Conservation (phyloP, 2,113 vertebrate genomes). For the Semnornis frantzii region DNA sequence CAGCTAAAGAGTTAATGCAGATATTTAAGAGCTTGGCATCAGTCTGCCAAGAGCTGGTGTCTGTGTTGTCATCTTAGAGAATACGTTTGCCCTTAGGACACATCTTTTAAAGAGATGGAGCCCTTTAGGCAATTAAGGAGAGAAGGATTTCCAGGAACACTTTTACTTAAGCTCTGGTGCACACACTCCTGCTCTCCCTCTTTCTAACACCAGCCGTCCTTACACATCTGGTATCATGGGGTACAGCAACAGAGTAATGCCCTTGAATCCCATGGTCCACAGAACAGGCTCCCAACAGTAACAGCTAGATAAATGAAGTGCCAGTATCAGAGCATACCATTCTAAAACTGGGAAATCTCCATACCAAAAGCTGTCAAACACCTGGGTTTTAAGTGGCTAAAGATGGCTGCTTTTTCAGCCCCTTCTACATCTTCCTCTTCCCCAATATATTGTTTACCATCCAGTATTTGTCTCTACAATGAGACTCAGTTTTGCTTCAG, state of each 20-base stretch:
- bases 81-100: background rate
- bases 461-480: background rate
- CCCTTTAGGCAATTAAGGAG: background rate
- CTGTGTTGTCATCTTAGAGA: background rate
- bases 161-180: background rate
- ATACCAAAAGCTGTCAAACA: background rate
- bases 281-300: background rate
- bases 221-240: rapidly evolving
- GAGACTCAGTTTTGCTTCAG: background rate
- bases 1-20: background rate
- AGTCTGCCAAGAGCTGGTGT: background rate
- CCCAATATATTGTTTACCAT: background rate
- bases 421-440: background rate
- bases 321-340: background rate
- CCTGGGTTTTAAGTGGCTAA: background rate
- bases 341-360: background rate
- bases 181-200: background rate
- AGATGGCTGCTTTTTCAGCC: background rate
- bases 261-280: no score
- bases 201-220: background rate
- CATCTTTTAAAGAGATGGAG: background rate
- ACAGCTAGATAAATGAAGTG: background rate
- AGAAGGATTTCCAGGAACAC: slow-evolving; percentile 6
- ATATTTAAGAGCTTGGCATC: background rate
- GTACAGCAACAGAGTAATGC: background rate